phyloP scores from a whole-genome alignment of 2,797 vertebrate genomes.

The Hemitrygon akajei region DNA sequence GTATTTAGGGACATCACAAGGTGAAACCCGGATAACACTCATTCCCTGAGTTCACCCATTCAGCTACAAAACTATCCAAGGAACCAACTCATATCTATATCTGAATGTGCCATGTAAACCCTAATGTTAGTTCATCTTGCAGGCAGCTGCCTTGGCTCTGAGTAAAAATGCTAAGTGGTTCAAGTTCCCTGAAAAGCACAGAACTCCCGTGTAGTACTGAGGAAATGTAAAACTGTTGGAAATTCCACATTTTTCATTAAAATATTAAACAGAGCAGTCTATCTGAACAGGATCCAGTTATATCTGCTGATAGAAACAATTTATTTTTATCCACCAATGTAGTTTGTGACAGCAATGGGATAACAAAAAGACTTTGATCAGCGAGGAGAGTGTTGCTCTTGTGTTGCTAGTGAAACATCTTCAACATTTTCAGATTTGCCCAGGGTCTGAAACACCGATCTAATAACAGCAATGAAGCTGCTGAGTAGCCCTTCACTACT shows the following conservation, averaged over 20 bases:
- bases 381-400: not conserved
- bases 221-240: not conserved
- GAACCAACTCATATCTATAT: not conserved
- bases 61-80: not conserved
- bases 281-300: not conserved
- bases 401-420: not conserved
- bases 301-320: not conserved
- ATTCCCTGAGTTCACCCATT: not conserved
- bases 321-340: not conserved
- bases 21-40: not conserved
- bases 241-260: not conserved
- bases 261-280: not conserved
- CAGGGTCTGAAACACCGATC: slow-evolving; percentile 57
- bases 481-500: slow-evolving; percentile 53
- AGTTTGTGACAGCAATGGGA: not conserved
- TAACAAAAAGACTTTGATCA: not conserved
- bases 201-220: not conserved
- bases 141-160: not conserved
- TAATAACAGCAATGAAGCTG: slow-evolving; percentile 62
- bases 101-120: not conserved
- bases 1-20: not conserved
- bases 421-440: not conserved
- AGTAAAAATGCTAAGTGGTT: not conserved
- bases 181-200: not conserved
- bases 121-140: not conserved